Base-by-base conservation (phyloP, 2,888 invertebrate species). In the Ochlodes sylvanus region DNA sequence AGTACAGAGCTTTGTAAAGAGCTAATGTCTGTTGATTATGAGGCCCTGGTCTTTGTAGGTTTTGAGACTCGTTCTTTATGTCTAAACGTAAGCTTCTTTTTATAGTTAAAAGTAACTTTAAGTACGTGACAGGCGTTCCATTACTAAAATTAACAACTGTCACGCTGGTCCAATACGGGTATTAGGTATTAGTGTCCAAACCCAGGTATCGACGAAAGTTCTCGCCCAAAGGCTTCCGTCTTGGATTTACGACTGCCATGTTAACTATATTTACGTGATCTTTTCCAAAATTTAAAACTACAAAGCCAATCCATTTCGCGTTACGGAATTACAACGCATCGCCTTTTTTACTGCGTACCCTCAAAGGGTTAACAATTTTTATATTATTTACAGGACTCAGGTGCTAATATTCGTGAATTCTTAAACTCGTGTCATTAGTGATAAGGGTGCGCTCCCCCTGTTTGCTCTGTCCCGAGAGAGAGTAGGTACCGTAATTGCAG, bases 371-470 rank as follows among this genome's bases (percentile, higher is more conserved):
- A 38, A 56, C 54, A 66, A 62, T 70, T 65, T 75, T 74, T 73
- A 70, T 75, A 77, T 76, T 72, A 72, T 78, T 74, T 61, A 70
- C 76, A 73, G 76, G 84, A 73, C 84, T 83, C 90, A 90, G 89
- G 89, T 90, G 89, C 76, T 75, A 78, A 77, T 73, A 73, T 72
- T 79, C 76, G 78, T 81, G 81, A 79, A 80, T 68, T 68, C 68
- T 68, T 68, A 67, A 67, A 70, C 78, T 84, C 82, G 80, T 82
- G 84, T 89, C 89, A 88, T 87, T 87, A 85, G 79, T 87, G 88
- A 87, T 83, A 81, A 87, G 83, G 88, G 86, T 81, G 78, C 78
- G 73, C 76, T 73, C 74, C 77, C 86, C 86, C 85, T 70, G 72
- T 85, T 82, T 87, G 85, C 87, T 88, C 88, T 70, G 70, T 72